These are phyloP conservation scores for Crotalus helleri DNA, from an alignment of 2,113 vertebrate species.

Conservation along the genomic window DNA sequence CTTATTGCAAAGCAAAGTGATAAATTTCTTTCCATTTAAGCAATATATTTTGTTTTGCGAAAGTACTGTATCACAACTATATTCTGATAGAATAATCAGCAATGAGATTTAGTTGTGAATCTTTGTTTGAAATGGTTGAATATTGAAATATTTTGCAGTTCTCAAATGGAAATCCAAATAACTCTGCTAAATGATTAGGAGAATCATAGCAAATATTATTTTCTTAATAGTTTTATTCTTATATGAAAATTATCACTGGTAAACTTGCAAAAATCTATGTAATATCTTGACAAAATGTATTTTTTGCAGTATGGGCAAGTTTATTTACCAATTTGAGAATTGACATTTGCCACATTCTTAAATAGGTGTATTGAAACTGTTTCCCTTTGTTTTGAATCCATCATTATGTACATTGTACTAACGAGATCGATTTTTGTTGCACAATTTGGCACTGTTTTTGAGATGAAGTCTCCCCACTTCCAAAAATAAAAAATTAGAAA, in stretches of 20 bases:
- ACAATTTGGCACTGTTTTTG: neutral
- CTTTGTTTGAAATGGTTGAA: neutral
- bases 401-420: neutral
- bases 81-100: slow-evolving; percentile 17
- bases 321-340: neutral
- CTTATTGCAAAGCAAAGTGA: slow-evolving; percentile 6
- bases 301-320: neutral
- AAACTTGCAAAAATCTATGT: neutral
- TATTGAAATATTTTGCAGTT: neutral
- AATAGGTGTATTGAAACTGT: neutral
- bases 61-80: neutral
- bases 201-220: neutral
- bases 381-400: neutral
- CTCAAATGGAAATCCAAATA: neutral
- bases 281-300: neutral
- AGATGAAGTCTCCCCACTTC: neutral
- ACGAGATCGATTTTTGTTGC: neutral
- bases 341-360: slow-evolving; percentile 3
- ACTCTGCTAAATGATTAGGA: neutral
- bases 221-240: neutral
- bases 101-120: neutral
- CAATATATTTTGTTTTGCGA: neutral
- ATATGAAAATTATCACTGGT: neutral
- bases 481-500: neutral
- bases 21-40: neutral